These are phyloP conservation scores for Cerastis leucographa DNA, from an alignment of 2,888 invertebrate genomes.

Conservation along the genomic window DNA sequence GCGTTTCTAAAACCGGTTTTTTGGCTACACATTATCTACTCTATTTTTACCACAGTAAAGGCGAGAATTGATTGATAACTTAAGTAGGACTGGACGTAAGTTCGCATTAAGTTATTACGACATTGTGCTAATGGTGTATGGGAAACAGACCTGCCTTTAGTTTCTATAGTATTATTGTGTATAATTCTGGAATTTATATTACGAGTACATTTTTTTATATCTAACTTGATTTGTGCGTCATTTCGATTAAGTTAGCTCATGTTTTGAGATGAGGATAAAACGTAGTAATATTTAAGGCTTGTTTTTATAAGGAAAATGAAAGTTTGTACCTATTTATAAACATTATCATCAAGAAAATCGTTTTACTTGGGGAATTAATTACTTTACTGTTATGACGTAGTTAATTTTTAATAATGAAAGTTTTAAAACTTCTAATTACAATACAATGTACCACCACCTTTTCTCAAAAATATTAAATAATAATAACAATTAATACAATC, in stretches of 20 bases:
- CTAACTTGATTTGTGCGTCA: slow-evolving; percentile 37
- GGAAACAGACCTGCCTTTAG: slow-evolving; percentile 58
- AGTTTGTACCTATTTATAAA: slow-evolving; percentile 2
- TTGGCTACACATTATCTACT: slow-evolving; percentile 62
- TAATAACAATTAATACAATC: not conserved
- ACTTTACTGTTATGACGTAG: not conserved
- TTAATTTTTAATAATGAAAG: not conserved
- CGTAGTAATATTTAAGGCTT: slow-evolving; percentile 16
- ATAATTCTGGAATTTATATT: slow-evolving; percentile 22
- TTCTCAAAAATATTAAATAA: not conserved
- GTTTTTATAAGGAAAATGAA: slow-evolving; percentile 40
- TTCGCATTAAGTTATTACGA: slow-evolving; percentile 75
- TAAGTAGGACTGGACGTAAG: slow-evolving; percentile 74
- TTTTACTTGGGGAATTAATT: not conserved
- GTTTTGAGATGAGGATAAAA: slow-evolving; percentile 32
- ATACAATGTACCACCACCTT: not conserved
- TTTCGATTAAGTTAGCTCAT: slow-evolving; percentile 36
- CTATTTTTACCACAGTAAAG: slow-evolving; percentile 66
- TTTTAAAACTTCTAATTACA: not conserved
- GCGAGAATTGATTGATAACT: slow-evolving; percentile 63
- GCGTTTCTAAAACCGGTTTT: slow-evolving; percentile 78
- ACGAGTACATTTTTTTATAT: not conserved
- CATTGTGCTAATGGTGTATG: slow-evolving; percentile 71
- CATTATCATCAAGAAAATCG: not conserved
- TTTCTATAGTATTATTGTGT: slow-evolving; percentile 48